Conservation (phyloP, 2,113 vertebrate genomes). For the Tilapia sparmanii region DNA sequence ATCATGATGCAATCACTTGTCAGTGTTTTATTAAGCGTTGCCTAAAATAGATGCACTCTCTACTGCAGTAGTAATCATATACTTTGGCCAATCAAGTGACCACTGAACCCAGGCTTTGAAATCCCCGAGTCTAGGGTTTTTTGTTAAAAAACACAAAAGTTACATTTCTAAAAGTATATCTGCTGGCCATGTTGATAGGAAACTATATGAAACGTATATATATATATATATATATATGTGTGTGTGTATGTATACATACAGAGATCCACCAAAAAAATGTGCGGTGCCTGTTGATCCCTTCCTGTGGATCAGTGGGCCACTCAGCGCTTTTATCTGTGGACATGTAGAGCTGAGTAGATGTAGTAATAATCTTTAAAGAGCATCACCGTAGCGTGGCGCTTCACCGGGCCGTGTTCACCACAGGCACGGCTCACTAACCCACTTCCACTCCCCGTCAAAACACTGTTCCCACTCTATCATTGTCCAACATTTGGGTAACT, state of each 20-base stretch:
- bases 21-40: slow-evolving; percentile 50
- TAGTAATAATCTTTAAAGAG: slow-evolving; percentile 46
- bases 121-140: slow-evolving; percentile 77
- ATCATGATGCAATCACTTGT: slow-evolving; percentile 44
- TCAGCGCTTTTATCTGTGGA: slow-evolving; percentile 77
- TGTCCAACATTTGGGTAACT: slow-evolving; percentile 37
- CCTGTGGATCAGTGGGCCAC: slow-evolving; percentile 74
- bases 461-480: slow-evolving; percentile 44
- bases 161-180: slow-evolving; percentile 76
- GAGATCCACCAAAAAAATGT: slow-evolving; percentile 57
- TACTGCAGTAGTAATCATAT: not conserved
- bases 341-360: slow-evolving; percentile 78
- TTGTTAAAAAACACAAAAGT: slow-evolving; percentile 74
- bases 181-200: slow-evolving; percentile 70
- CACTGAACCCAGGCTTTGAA: slow-evolving; percentile 42
- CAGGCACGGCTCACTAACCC: slow-evolving; percentile 57
- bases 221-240: slow-evolving; percentile 57
- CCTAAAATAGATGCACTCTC: slow-evolving; percentile 20
- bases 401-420: slow-evolving; percentile 71
- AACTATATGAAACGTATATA: slow-evolving; percentile 65
- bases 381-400: slow-evolving; percentile 65
- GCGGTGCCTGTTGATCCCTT: slow-evolving; percentile 73
- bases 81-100: slow-evolving; percentile 31
- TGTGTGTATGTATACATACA: slow-evolving; percentile 48
- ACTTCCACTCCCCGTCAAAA: slow-evolving; percentile 45